Evolutionary conservation across 2,113 vertebrate species (phyloP), one percentile per base, ranked within the genome.

Genomic region (Odontesthes bonariensis): DNA sequence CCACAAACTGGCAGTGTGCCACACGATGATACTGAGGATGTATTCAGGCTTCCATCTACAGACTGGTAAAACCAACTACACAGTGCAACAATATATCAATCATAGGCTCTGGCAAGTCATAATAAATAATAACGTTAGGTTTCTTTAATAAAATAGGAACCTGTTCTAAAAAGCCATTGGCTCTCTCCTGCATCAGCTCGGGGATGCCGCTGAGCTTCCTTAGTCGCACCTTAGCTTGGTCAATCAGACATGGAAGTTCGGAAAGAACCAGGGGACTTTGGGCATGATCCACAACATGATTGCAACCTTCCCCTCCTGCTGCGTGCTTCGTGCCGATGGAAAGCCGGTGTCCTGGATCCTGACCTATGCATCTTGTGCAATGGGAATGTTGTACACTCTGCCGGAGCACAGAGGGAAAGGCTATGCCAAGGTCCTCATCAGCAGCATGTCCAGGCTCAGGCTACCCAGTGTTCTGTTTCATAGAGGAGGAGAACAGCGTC

Each of bases 381-480:
- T 94, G 38, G 91, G 91, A 8, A 78, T 93, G 42, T 40, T 95
- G 53, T 90, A 93, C 51, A 90, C 88, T 7, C 10, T 82, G 40
- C 88, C 87, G 12, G 88, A 92, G 78, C 86, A 94, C 83, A 89
- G 92, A 65, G 61, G 86, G 40, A 92, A 92, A 86, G 92, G 91
- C 56, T 92, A 91, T 1, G 93, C 93, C 61, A 94, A 91, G 82
- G 59, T 86, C 13, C 32, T 94, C 73, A 55, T 93, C 42, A 76
- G 65, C 27, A 42, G 40, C 53, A 75, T 94, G 83, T 86, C 92
- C 69, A 81, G 13, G 57, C 75, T 23, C 49, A 81, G 13, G 89
- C 3, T 90, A 75, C 74, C 94, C 91, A 5, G 86, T 92, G 5
- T 94, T 77, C 84, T 91, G 92, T 72, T 89, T 73, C 38, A 53